These are phyloP conservation scores for Corythoichthys intestinalis DNA, from an alignment of 2,113 vertebrate genomes.

Conservation along the genomic window DNA sequence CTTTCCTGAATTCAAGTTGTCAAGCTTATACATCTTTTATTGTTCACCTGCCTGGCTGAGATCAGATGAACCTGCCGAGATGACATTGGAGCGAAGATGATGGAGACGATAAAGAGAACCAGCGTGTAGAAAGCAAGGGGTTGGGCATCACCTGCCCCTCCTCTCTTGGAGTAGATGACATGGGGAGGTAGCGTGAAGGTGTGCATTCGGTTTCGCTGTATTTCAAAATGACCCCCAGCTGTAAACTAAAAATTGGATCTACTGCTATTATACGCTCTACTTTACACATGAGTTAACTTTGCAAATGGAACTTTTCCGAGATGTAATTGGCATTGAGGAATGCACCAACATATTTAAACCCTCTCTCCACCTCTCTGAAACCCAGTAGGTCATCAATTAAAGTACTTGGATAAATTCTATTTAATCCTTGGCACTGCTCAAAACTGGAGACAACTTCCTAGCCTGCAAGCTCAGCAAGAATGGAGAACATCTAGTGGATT, in stretches of 20 bases:
- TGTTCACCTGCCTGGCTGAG: conserved; percentile 35
- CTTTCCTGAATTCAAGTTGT: conserved; percentile 50
- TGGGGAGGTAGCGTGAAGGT: conserved; percentile 42
- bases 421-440: conserved; percentile 30
- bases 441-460: conserved; percentile 40
- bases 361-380: neutral
- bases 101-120: conserved; percentile 31
- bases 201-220: conserved; percentile 37
- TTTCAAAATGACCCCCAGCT: conserved; percentile 15
- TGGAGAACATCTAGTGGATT: conserved; percentile 59
- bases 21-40: conserved; percentile 66
- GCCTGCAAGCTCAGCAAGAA: conserved; percentile 45
- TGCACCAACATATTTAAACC: conserved; percentile 9
- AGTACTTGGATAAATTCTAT: conserved; percentile 23
- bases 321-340: conserved; percentile 21
- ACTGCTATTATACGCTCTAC: conserved; percentile 8
- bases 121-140: conserved; percentile 47
- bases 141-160: conserved; percentile 53
- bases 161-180: conserved; percentile 44
- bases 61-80: conserved; percentile 58
- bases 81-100: conserved; percentile 16
- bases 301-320: conserved; percentile 8
- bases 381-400: neutral
- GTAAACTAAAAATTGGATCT: conserved; percentile 39
- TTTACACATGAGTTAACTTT: conserved; percentile 5